These are phyloP conservation scores for Rhea americana DNA, from an alignment of 2,113 vertebrate genomes.

Conservation along the genomic window DNA sequence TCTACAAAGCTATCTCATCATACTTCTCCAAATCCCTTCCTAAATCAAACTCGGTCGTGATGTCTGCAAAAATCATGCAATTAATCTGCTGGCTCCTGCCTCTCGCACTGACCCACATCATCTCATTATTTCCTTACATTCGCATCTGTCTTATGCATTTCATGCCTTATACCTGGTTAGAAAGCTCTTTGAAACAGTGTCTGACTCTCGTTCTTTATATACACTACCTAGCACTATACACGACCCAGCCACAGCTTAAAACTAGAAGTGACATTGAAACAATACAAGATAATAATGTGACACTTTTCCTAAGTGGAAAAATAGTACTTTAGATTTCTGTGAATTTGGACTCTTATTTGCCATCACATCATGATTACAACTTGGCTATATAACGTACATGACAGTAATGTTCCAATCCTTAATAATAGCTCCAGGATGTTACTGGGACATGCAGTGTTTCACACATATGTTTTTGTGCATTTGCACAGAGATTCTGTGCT, in stretches of 20 bases:
- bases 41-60: not conserved
- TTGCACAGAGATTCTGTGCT: not conserved
- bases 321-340: not conserved
- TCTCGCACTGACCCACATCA: not conserved
- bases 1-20: not conserved
- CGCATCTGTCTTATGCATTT: not conserved
- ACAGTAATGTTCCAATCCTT: not conserved
- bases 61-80: not conserved
- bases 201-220: not conserved
- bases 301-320: not conserved
- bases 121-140: not conserved
- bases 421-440: not conserved
- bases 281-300: not conserved
- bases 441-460: not conserved
- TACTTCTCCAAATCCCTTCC: not conserved
- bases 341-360: not conserved
- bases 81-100: not conserved
- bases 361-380: not conserved
- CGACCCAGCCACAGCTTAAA: not conserved
- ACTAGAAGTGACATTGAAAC: not conserved
- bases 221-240: not conserved
- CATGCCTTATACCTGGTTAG: not conserved
- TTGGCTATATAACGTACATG: not conserved
- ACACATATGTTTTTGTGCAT: not conserved
- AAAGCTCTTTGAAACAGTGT: not conserved